These are phyloP conservation scores for Lepus americanus DNA, from an alignment of 2,113 vertebrate species.

Conservation along the genomic window DNA sequence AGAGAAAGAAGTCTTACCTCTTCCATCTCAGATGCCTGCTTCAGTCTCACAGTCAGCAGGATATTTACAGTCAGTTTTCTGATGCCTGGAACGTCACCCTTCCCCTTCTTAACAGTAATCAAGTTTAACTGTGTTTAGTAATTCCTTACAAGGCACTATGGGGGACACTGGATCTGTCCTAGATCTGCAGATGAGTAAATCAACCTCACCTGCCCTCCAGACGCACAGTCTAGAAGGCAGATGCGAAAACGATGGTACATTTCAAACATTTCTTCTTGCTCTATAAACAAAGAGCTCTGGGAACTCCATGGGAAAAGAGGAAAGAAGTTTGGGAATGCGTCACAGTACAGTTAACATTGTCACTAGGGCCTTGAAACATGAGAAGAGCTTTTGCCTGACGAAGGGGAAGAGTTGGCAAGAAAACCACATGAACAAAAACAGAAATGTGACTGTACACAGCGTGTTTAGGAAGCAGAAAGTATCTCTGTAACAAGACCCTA, in stretches of 20 bases:
- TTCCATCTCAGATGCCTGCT: constrained; percentile 27
- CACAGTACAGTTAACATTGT: neutral
- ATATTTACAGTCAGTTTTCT: constrained; percentile 18
- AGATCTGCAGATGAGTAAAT: constrained; percentile 29
- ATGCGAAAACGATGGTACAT: neutral
- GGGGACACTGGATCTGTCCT: neutral
- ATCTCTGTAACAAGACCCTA: neutral
- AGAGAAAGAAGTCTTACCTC: constrained; percentile 44
- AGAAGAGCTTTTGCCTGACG: constrained; percentile 55
- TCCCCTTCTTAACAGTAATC: neutral
- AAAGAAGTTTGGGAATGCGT: constrained; percentile 44
- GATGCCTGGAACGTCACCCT: neutral
- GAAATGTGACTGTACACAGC: neutral
- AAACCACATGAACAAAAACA: constrained; percentile 12
- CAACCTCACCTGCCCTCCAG: neutral
- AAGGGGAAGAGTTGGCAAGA: constrained; percentile 34
- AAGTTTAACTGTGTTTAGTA: constrained; percentile 43
- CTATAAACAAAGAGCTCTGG: neutral
- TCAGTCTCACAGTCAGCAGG: neutral
- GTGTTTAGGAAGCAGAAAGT: constrained; percentile 19
- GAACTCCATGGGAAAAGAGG: constrained; percentile 1
- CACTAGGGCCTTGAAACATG: constrained; percentile 45
- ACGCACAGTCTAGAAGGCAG: neutral
- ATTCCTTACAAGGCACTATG: neutral
- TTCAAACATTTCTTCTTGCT: neutral